Evolutionary conservation across 23 tunicate genomes (phyloP), one percentile per base, ranked within the genome.

Genomic region (Clavelina lepadiformis): DNA sequence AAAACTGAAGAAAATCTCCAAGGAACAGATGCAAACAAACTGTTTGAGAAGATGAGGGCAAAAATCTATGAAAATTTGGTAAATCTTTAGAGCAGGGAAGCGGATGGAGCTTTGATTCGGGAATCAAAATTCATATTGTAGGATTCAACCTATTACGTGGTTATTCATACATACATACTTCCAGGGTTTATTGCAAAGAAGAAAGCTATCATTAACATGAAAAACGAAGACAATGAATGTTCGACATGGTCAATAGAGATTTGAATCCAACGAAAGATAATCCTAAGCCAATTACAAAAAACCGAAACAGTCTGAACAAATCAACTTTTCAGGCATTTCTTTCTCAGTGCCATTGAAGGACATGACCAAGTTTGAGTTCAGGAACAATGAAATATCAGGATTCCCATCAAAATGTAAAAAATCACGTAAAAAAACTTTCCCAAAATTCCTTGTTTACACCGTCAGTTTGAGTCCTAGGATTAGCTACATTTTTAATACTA

Each of bases 31-130:
- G 15, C 49, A 8, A 11, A 8, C 13, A 15, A 41, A 8, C 15
- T 41, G 49, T 41, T 41, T 15, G 49, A 41, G 15, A 41, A 15
- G 15, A 41, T 41, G 49, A 41, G 15, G 15, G 15, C 49, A 41
- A 8, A 41, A 41, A 41, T 41, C 49, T 41, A 8, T 41, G 49
- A 41, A 41, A 41, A 41, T 41, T 41, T 41, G 49, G 49, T 41
- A 41, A 41, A 41, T 41, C 49, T 41, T 41, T 41, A 41, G 13
- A 41, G 15, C 13, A 41, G 15, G 49, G 49, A 41, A 41, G 49
- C 15, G 49, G 49, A 8, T 41, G 49, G 49, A 41, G 13, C 49
- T 15, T 41, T 15, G 49, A 41, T 41, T 41, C 49, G 11, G 15
- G 11, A 41, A 41, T 41, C 49, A 41, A 41, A 41, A 41, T 41